Base-by-base conservation (phyloP, 2,888 invertebrate genomes). In the Norana najaformis region DNA sequence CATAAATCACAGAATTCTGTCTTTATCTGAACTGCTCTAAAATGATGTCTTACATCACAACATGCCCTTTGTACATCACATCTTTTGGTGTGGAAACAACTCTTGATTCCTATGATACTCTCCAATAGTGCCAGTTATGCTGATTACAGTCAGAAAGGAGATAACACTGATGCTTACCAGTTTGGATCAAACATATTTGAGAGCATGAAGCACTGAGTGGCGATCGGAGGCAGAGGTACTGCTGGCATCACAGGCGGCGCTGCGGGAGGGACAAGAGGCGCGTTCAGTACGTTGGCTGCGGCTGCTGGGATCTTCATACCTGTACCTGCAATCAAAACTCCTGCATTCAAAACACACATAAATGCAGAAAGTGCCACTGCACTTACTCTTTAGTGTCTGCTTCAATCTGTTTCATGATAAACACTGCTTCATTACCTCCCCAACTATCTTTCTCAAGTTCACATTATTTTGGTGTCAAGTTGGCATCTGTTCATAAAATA, bases 181-280 rank as follows among this genome's bases (percentile, higher is more conserved):
- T 96, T 96, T 69, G 99, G 98, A 95, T 99, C 99, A 95, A 99
- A 99, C 99, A 99, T 99, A 94, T 99, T 99, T 91, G 99, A 98
- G 91, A 99, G 96, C 97, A 99, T 97, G 95, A 99, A 99, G 95
- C 99, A 99, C 95, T 99, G 99, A 0, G 99, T 99, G 14, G 99
- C 99, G 92, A 99, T 99, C 0, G 99, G 97, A 83, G 99, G 98
- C 30, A 97, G 96, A 39, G 93, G 97, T 82, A 98, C 53, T 6
- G 37, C 36, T 38, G 89, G 92, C 91, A 88, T 92, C 16, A 85
- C 90, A 13, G 53, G 88, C 23, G n/a, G 88, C 6, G 85, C 83
- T 6, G 18, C 20, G 35, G 37, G 85, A 36, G 85, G 36, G 20
- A 37, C 37, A 8, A 37, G 36, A 18, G 85, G 37, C 5, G 85